phyloP scores from a whole-genome alignment of 2,888 invertebrate species.

The Drosophila cracens region DNA sequence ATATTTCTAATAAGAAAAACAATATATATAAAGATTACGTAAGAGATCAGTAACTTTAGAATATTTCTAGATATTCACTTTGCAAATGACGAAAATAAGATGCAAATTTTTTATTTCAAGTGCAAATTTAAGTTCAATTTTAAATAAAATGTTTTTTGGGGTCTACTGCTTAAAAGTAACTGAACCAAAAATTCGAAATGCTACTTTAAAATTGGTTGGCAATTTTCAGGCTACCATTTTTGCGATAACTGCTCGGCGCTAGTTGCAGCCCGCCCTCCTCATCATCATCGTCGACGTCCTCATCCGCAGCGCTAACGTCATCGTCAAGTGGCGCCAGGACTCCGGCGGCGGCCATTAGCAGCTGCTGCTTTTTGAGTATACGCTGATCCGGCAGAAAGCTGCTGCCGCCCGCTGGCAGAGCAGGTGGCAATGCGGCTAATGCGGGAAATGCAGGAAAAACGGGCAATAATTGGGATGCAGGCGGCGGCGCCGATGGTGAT shows the following conservation, averaged over 20 bases:
- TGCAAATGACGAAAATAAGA: not conserved
- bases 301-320: not conserved
- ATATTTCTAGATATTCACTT: not conserved
- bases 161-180: not conserved
- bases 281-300: conserved; percentile 18
- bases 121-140: not conserved
- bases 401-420: conserved; percentile 57
- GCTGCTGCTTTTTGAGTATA: conserved; percentile 81
- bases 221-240: conserved; percentile 49
- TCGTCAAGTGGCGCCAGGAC: conserved; percentile 50
- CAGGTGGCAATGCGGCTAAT: conserved; percentile 22
- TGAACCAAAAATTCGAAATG: conserved; percentile 13
- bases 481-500: conserved; percentile 76
- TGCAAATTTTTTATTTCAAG: not conserved
- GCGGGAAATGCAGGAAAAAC: conserved; percentile 41
- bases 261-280: conserved; percentile 36
- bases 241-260: conserved; percentile 39
- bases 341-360: conserved; percentile 77
- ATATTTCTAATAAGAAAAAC: not conserved
- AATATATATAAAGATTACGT: not conserved
- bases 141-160: not conserved
- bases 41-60: not conserved
- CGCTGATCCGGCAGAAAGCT: conserved; percentile 80
- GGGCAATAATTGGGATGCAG: conserved; percentile 60
- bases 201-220: not conserved